Evolutionary conservation across 2,888 invertebrate genomes (phyloP).

Genomic region (Epiblema foenella): DNA sequence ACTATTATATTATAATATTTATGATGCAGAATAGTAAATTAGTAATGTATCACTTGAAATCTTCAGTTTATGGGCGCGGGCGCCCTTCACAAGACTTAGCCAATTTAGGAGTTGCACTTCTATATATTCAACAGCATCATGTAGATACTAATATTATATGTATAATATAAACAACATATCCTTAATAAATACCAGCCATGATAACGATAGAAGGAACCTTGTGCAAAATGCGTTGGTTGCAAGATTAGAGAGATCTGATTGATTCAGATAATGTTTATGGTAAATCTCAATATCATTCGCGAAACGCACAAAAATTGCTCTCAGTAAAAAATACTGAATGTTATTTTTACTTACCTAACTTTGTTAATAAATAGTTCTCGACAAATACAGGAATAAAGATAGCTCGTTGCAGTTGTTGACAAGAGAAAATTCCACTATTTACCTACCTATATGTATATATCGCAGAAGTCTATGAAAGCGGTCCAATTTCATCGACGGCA

Average conservation of each 20-base stretch:
- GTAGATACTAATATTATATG: constrained; percentile 26
- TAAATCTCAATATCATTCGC: too few species aligned
- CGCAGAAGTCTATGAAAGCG: constrained; percentile 17
- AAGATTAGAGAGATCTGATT: too few species aligned
- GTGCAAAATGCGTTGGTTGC: too few species aligned
- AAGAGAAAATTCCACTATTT: constrained; percentile 20
- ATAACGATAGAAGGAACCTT: too few species aligned
- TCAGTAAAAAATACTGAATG: too few species aligned
- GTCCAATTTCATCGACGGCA: constrained; percentile 14
- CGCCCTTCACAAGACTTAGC: constrained; percentile 15
- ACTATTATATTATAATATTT: not conserved
- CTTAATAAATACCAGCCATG: too few species aligned
- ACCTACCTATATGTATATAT: not conserved
- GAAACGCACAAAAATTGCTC: too few species aligned
- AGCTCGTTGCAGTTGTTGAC: constrained; percentile 3
- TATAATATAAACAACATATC: too few species aligned
- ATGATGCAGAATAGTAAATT: not conserved
- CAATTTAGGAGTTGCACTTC: constrained; percentile 21
- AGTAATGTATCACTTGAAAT: not conserved
- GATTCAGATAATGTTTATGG: too few species aligned
- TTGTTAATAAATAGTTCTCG: too few species aligned
- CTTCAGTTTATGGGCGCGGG: constrained; percentile 11
- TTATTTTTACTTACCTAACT: too few species aligned
- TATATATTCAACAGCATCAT: constrained; percentile 1
- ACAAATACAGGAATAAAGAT: not conserved